phyloP scores from a whole-genome alignment of 2,797 vertebrate species.

The Mallotus villosus region DNA sequence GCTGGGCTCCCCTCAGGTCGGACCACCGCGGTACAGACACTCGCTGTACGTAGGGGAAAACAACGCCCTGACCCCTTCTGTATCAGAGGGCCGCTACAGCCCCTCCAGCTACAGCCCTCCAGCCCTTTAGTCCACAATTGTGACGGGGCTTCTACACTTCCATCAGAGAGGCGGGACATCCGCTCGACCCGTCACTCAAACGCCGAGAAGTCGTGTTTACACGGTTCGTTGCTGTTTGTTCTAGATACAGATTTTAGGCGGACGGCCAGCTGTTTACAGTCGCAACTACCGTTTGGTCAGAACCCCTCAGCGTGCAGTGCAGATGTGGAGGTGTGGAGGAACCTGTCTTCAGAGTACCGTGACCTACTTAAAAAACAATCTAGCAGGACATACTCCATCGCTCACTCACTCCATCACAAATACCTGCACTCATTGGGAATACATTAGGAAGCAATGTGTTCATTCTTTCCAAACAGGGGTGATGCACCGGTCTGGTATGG shows the following conservation, averaged over 20 bases:
- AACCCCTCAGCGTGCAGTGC: slow-evolving; percentile 36
- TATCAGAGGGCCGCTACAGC: not conserved
- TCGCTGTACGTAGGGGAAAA: slow-evolving; percentile 49
- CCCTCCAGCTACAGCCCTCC: no score
- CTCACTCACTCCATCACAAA: slow-evolving; percentile 60
- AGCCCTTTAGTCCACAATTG: not conserved
- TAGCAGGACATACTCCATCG: slow-evolving; percentile 31
- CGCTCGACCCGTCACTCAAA: not conserved
- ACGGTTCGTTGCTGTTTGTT: not conserved
- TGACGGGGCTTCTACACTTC: not conserved
- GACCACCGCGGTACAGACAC: slow-evolving; percentile 27
- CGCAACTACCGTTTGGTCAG: slow-evolving; percentile 40
- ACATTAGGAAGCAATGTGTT: slow-evolving; percentile 72
- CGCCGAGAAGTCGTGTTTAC: not conserved
- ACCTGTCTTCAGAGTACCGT: slow-evolving; percentile 32
- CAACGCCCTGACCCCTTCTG: slow-evolving; percentile 36
- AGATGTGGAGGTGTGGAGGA: slow-evolving; percentile 37
- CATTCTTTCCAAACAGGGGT: slow-evolving; percentile 73
- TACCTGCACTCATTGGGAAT: slow-evolving; percentile 75
- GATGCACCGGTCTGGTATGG: slow-evolving; percentile 75
- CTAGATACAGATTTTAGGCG: slow-evolving; percentile 27
- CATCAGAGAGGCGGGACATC: not conserved
- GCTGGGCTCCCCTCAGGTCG: slow-evolving; percentile 65
- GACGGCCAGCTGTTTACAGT: slow-evolving; percentile 28
- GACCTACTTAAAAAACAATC: slow-evolving; percentile 54